Evolutionary conservation across 1,140 invertebrate genomes (phyloP).

Genomic region (Saccostrea cuccullata): DNA sequence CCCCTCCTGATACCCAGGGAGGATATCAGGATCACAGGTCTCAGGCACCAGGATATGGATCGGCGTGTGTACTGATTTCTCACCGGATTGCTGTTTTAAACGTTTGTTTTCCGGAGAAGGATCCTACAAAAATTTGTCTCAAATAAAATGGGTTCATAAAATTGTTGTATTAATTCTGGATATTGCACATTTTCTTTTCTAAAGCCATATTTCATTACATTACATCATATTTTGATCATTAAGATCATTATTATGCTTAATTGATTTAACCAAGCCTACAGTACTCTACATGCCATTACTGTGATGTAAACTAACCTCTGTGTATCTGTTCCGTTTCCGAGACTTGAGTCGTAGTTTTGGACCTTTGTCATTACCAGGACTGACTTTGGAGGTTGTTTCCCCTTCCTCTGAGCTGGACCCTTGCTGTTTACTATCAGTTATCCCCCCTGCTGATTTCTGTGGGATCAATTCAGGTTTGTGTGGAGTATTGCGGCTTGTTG

Average conservation of each 20-base stretch:
- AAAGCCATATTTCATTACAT: too few relatives aligned
- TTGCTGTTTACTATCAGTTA: background rate
- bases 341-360: slow-evolving; percentile 33
- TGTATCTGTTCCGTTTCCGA: slow-evolving; percentile 47
- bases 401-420: background rate
- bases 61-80: background rate
- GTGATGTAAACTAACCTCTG: slow-evolving; percentile 38
- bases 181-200: background rate
- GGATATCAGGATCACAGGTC: slow-evolving; percentile 51
- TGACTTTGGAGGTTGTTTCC: background rate
- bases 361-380: slow-evolving; percentile 4
- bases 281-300: background rate
- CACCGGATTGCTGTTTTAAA: background rate
- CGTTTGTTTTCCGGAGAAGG: slow-evolving; percentile 50
- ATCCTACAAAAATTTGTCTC: slow-evolving; percentile 42
- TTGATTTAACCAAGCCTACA: too few relatives aligned
- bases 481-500: slow-evolving; percentile 42
- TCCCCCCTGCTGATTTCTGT: background rate
- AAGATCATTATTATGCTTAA: too few relatives aligned
- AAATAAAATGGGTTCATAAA: background rate
- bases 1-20: slow-evolving; percentile 17
- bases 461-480: background rate
- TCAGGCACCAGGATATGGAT: slow-evolving; percentile 52
- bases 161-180: background rate
- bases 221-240: too few relatives aligned